Base-by-base conservation (phyloP, 2,888 invertebrate genomes). In the Drosophila antonietae region DNA sequence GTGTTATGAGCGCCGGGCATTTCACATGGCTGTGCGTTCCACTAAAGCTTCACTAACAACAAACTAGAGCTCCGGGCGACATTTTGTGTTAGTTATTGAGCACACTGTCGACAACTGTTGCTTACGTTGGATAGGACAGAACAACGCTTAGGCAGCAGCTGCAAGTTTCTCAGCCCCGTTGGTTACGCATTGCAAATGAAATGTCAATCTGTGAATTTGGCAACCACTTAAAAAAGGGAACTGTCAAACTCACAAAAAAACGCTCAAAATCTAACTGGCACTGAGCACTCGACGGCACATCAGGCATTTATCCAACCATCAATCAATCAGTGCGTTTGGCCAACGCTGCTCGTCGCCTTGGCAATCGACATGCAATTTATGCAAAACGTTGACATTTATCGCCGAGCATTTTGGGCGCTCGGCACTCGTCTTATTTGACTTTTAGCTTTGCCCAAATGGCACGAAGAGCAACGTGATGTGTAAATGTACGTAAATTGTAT, bases 361-460 rank as follows among this genome's bases (percentile, higher is more conserved):
- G 43, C 75, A 75, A 75, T 80, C 80, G 69, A 72, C 80, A 75
- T 83, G 87, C 85, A 87, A 86, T 86, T 87, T 85, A 85, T 87
- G 83, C 87, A 75, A 85, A 87, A 73, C 78, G 85, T 83, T 86
- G 86, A 86, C 88, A 88, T 81, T 88, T 72, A 83, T 82, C 85
- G 85, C 52, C 62, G 71, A 74, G 76, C 79, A 75, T 72, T 78
- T 69, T 44, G 47, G 67, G 49, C 64, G 60, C 43, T 58, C 67
- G 62, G 49, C 43, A 35, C 60, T 64, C 56, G 49, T 37, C 46
- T 53, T 76, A 69, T 83, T 81, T 81, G 70, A 77, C 33, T 53
- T 80, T 62, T 56, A 68, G 69, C 81, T 74, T 56, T 55, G 52
- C 68, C 55, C 69, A 62, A 75, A 64, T 37, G 60, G 52, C 39